phyloP scores from a whole-genome alignment of 1,140 invertebrate species.

The Philotrypesis tridentata region DNA sequence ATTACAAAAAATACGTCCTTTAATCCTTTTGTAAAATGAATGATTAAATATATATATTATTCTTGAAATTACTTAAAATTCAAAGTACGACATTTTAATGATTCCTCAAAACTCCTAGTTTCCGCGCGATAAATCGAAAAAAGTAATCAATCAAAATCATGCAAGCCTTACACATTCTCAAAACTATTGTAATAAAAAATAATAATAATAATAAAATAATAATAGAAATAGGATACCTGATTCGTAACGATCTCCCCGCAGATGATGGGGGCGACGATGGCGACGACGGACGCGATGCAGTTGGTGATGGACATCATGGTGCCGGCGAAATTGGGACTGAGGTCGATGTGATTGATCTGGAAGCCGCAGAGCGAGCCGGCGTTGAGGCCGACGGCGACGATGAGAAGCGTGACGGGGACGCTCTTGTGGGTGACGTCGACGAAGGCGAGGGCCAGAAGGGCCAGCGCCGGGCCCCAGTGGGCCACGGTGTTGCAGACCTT shows the following conservation, averaged over 20 bases:
- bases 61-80: too few species aligned
- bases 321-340: slow-evolving; percentile 80
- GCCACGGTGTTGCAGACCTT: slow-evolving; percentile 81
- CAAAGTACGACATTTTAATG: too few species aligned
- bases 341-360: slow-evolving; percentile 80
- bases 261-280: slow-evolving; percentile 77
- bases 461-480: slow-evolving; percentile 71
- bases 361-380: slow-evolving; percentile 75
- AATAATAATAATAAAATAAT: too few species aligned
- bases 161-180: too few species aligned
- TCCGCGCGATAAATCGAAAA: too few species aligned
- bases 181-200: too few species aligned
- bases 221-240: too few species aligned
- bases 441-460: slow-evolving; percentile 67
- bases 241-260: slow-evolving; percentile 70
- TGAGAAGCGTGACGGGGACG: slow-evolving; percentile 70
- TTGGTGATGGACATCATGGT: slow-evolving; percentile 81
- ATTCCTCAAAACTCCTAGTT: too few species aligned
- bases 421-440: slow-evolving; percentile 49
- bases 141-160: too few species aligned
- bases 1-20: too few species aligned
- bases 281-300: slow-evolving; percentile 77
- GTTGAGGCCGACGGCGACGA: slow-evolving; percentile 76
- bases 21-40: too few species aligned
- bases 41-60: too few species aligned